A percentile compares a stretch with the other conserved stretches of the same genome.
These are phyloP conservation scores for Plusia festucae DNA, from an alignment of 2,888 invertebrate genomes.

Conservation along the genomic window DNA sequence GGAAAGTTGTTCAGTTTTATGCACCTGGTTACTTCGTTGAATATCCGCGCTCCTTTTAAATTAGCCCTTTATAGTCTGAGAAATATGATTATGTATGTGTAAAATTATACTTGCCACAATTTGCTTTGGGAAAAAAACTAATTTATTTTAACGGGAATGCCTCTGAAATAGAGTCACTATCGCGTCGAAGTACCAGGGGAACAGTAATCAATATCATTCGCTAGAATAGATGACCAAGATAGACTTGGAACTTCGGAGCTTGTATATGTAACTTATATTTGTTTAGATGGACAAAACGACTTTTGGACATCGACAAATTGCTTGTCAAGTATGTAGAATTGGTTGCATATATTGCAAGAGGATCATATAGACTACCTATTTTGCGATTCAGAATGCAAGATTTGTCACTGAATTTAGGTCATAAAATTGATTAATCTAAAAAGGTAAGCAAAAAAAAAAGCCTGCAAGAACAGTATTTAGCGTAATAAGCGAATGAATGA, in stretches of 20 bases:
- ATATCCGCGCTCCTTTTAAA: too few species aligned
- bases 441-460: too few species aligned
- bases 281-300: background rate
- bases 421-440: too few species aligned
- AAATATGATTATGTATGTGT: too few species aligned
- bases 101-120: too few species aligned
- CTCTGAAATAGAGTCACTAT: too few species aligned
- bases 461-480: too few species aligned
- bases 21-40: too few species aligned
- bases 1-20: too few species aligned
- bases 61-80: too few species aligned
- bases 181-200: background rate
- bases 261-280: background rate
- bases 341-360: background rate
- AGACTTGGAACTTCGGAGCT: background rate
- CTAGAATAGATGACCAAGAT: constrained; percentile 3
- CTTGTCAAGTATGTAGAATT: background rate
- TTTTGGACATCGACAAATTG: background rate
- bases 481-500: too few species aligned
- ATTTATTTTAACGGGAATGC: background rate
- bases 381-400: background rate
- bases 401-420: too few species aligned
- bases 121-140: background rate
- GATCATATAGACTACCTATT: background rate
- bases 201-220: constrained; percentile 3